These are phyloP conservation scores for Mastacembelus armatus DNA, from an alignment of 2,797 vertebrate genomes.

Conservation along the genomic window DNA sequence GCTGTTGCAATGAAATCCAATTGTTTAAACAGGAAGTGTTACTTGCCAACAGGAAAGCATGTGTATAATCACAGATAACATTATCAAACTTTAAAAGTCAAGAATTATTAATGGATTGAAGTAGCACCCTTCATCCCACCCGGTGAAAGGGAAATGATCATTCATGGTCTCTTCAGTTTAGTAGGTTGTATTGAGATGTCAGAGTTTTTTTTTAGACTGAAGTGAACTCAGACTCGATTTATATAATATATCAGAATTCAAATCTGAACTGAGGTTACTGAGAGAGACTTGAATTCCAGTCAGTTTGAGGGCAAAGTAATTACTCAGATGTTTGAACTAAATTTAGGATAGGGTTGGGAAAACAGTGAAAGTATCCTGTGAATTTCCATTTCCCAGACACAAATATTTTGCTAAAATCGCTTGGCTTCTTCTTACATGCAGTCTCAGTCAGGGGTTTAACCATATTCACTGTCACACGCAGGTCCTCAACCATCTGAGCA, in stretches of 20 bases:
- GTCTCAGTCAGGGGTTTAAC: constrained; percentile 5
- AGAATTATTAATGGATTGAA: constrained; percentile 18
- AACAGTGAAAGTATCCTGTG: constrained; percentile 8
- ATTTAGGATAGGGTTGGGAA: constrained; percentile 11
- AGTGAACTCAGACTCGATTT: constrained; percentile 1
- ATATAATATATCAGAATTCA: background rate
- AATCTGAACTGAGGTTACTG: background rate
- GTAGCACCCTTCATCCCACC: background rate
- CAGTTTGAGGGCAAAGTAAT: constrained; percentile 20
- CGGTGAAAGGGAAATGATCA: background rate
- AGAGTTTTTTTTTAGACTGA: constrained; percentile 5
- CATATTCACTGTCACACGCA: constrained; percentile 53
- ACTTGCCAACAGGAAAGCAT: constrained; percentile 57
- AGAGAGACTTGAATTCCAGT: background rate
- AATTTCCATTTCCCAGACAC: constrained; percentile 8
- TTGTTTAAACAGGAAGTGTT: constrained; percentile 68
- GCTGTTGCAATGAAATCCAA: constrained; percentile 15
- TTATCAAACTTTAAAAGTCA: constrained; percentile 25
- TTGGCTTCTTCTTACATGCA: background rate
- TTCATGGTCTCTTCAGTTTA: background rate
- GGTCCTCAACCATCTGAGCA: constrained; percentile 84
- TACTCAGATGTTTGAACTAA: constrained; percentile 37
- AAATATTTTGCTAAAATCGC: constrained; percentile 1
- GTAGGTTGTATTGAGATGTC: constrained; percentile 8
- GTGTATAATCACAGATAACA: constrained; percentile 70